Base-by-base conservation (phyloP, 2,797 vertebrate species). In the Lutjanus argentimaculatus region DNA sequence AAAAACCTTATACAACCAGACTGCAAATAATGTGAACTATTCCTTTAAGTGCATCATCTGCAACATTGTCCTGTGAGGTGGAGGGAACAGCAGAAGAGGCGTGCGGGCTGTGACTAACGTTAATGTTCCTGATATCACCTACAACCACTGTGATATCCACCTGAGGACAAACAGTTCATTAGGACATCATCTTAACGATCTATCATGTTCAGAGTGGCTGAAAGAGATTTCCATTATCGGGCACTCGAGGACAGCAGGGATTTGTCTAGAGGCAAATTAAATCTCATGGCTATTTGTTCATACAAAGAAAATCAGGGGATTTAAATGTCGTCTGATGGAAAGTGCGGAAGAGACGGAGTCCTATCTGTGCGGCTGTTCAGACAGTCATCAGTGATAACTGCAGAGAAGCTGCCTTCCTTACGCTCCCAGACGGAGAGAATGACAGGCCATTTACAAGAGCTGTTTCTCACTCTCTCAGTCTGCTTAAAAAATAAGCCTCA, bases 301-400 rank as follows among this genome's bases (percentile, higher is more conserved):
- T 68, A 77, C 55, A 77, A 79, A 82, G 70, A 82, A 90, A 85
- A 88, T 62, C 67, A 75, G 72, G 62, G 75, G 68, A 85, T 88
- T 85, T 90, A 84, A 90, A 90, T 88, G 88, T 77, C 7, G 21
- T 86, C 84, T 82, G 79, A 86, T 75, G 61, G 72, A 81, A 87
- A 82, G 63, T 40, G 79, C 0, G 10, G 49, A 77, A 73, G 88
- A 82, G 62, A 80, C 16, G 0, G 51, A 73, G 59, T 72, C 51
- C 46, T 74, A 79, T 92, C 73, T 79, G 17, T 57, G 77, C 5
- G 15, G 76, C 74, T 67, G 82, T 43, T 88, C 81, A 88, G 88
- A 77, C 76, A 83, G 62, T 79, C 80, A 85, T 91, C 85, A 89
- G 48, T 21, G 48, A 83, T 82, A 85, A 61, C 80, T 75, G 77